phyloP scores from a whole-genome alignment of 2,888 invertebrate species.

The Acholoe squamosa region DNA sequence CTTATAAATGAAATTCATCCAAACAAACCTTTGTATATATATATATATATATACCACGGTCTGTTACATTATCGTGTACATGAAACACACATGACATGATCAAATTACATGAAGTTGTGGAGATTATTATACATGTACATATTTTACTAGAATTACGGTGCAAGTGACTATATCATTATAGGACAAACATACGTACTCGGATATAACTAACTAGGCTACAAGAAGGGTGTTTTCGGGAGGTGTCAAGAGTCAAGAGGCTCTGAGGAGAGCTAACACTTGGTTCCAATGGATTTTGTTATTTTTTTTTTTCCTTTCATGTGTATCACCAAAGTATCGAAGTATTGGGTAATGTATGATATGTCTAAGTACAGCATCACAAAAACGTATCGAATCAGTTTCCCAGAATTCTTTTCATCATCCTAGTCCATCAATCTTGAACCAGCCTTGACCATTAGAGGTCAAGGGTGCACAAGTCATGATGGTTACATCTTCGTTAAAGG shows the following conservation, averaged over 20 bases:
- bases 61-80: constrained; percentile 56
- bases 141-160: constrained; percentile 61
- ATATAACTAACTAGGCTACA: constrained; percentile 60
- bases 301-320: not conserved
- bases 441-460: not conserved
- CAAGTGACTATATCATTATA: constrained; percentile 61
- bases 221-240: constrained; percentile 54
- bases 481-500: constrained; percentile 12
- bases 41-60: constrained; percentile 37
- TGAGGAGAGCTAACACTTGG: not conserved
- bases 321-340: constrained; percentile 61
- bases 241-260: constrained; percentile 19
- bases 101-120: constrained; percentile 61
- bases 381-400: constrained; percentile 52
- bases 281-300: constrained; percentile 40
- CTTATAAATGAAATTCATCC: constrained; percentile 55
- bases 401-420: constrained; percentile 43
- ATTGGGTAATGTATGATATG: constrained; percentile 63
- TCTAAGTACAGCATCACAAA: constrained; percentile 62
- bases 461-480: constrained; percentile 5
- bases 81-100: constrained; percentile 61
- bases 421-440: not conserved
- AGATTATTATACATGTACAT: constrained; percentile 61
- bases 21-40: constrained; percentile 57
- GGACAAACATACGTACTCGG: constrained; percentile 61